phyloP scores from a whole-genome alignment of 1,140 invertebrate species.

The Eumeta japonica region DNA sequence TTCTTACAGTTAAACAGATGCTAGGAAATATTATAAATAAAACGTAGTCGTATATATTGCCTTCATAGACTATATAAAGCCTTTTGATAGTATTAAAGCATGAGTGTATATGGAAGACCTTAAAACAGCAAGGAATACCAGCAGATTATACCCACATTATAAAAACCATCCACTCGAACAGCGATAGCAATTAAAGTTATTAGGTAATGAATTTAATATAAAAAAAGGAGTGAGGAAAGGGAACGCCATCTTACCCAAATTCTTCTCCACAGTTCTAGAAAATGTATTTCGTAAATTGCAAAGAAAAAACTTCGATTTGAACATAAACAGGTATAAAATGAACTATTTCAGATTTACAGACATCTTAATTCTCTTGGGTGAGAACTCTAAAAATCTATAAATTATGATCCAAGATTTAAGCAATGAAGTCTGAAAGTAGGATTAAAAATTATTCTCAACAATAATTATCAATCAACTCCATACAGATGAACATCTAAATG shows the following conservation, averaged over 20 bases:
- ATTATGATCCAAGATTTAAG: background rate
- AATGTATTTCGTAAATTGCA: background rate
- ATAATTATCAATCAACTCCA: too few relatives aligned
- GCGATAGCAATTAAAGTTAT: background rate
- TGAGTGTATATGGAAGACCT: background rate
- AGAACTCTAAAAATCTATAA: background rate
- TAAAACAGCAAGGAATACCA: background rate
- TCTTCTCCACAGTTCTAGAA: slow-evolving; percentile 1
- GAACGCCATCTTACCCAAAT: slow-evolving; percentile 1
- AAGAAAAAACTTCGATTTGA: background rate
- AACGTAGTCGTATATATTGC: slow-evolving; percentile 4
- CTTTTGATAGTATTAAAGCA: slow-evolving; percentile 1
- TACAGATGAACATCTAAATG: background rate
- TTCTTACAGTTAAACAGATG: too few relatives aligned
- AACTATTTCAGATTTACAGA: slow-evolving; percentile 6
- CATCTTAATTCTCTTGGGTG: background rate
- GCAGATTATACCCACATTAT: slow-evolving; percentile 1
- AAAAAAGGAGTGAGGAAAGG: slow-evolving; percentile 5
- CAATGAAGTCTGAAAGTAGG: slow-evolving; percentile 1
- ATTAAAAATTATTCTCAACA: background rate
- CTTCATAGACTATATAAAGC: slow-evolving; percentile 1
- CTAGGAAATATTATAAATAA: too few relatives aligned
- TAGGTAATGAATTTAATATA: background rate
- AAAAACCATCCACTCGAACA: slow-evolving; percentile 2
- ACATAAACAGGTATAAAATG: background rate